phyloP scores from a whole-genome alignment of 1,140 invertebrate species.

The Tetragonula clypearis region DNA sequence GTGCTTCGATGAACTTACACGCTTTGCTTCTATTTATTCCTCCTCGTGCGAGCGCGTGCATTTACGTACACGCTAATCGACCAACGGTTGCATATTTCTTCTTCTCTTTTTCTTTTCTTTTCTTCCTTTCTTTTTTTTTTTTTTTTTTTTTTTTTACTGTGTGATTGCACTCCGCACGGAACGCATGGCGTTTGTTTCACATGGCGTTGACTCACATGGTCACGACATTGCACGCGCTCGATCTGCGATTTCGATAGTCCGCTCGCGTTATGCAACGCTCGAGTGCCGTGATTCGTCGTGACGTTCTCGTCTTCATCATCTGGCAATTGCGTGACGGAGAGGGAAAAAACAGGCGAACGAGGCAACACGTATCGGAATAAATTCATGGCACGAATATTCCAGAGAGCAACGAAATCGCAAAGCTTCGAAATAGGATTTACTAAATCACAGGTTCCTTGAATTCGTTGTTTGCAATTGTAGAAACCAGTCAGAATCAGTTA shows the following conservation, averaged over 20 bases:
- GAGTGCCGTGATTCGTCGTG: neutral
- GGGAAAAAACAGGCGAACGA: neutral
- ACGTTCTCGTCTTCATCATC: neutral
- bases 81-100: neutral
- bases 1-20: conserved; percentile 21
- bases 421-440: too few relatives aligned
- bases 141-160: neutral
- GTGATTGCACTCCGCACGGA: neutral
- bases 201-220: neutral
- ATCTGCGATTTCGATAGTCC: neutral
- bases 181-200: neutral
- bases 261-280: neutral
- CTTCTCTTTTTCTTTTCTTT: too few relatives aligned
- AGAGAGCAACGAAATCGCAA: too few relatives aligned
- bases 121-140: too few relatives aligned
- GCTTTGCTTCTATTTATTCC: neutral
- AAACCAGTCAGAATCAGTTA: neutral
- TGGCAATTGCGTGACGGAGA: too few relatives aligned
- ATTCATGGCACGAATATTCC: neutral
- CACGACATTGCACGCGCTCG: neutral
- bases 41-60: conserved; percentile 15
- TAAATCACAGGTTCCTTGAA: neutral
- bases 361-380: neutral
- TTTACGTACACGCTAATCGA: conserved; percentile 3
- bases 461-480: neutral